Evolutionary conservation across 1,140 invertebrate species (phyloP).

Genomic region (Bombus sylvicola): DNA sequence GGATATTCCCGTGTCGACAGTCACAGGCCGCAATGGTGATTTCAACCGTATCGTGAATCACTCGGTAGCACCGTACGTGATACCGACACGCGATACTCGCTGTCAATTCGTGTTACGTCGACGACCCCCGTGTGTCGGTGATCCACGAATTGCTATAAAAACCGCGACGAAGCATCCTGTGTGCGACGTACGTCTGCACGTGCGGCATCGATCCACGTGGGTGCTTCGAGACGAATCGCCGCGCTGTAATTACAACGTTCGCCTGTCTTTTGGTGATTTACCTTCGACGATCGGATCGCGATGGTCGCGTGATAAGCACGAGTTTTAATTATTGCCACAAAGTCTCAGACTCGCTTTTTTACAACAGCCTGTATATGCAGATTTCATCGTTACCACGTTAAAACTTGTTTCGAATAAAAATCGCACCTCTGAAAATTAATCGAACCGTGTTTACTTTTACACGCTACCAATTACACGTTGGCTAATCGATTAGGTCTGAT

Average conservation of each 20-base stretch:
- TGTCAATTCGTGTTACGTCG: constrained; percentile 38
- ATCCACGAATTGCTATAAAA: constrained; percentile 35
- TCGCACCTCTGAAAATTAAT: too few species aligned
- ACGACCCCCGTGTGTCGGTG: not conserved
- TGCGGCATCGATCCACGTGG: not conserved
- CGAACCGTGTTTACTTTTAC: too few species aligned
- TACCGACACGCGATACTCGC: constrained; percentile 42
- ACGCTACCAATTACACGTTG: not conserved
- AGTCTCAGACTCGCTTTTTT: too few species aligned
- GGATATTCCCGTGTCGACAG: constrained; percentile 11
- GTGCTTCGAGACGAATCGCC: not conserved
- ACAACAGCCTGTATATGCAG: too few species aligned
- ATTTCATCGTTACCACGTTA: not conserved
- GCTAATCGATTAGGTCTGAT: not conserved
- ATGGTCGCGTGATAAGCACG: not conserved
- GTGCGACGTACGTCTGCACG: too few species aligned
- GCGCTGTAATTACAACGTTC: too few species aligned
- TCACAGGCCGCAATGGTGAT: constrained; percentile 20
- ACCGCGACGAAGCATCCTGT: constrained; percentile 5
- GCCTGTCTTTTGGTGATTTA: not conserved
- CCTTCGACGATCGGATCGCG: not conserved
- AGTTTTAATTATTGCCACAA: not conserved
- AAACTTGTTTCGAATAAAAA: not conserved
- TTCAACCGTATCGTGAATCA: constrained; percentile 54
- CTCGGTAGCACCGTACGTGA: constrained; percentile 42